A percentile compares a stretch with the other conserved stretches of the same genome.
phyloP scores from a whole-genome alignment of 2,797 vertebrate species.

The Valencia hispanica region DNA sequence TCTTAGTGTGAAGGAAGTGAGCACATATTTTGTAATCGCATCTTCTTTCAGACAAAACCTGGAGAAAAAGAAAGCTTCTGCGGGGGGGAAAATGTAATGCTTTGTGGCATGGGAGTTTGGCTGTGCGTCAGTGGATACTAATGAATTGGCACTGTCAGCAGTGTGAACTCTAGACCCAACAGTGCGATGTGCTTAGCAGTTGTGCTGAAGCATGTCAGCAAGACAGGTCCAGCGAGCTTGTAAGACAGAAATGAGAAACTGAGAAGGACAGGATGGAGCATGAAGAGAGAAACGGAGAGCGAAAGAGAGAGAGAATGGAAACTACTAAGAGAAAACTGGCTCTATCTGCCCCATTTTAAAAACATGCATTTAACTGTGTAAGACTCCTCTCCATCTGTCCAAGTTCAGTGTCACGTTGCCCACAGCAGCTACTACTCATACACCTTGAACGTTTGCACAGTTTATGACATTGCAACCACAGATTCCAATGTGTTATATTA shows the following conservation, averaged over 20 bases:
- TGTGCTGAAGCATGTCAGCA: constrained; percentile 69
- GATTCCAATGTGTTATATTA: background rate
- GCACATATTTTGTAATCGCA: constrained; percentile 36
- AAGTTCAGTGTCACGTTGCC: constrained; percentile 61
- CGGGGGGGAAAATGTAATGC: constrained; percentile 46
- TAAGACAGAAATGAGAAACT: constrained; percentile 62
- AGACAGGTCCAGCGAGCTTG: constrained; percentile 50
- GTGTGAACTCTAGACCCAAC: constrained; percentile 63
- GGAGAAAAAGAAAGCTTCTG: constrained; percentile 18
- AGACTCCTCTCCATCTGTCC: constrained; percentile 57
- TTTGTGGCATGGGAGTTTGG: constrained; percentile 64
- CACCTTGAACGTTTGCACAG: background rate
- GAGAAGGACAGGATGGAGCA: constrained; percentile 22
- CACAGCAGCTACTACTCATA: constrained; percentile 22
- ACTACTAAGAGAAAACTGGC: constrained; percentile 29
- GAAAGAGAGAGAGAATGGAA: constrained; percentile 7
- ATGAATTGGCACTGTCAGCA: constrained; percentile 77
- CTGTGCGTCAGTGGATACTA: constrained; percentile 74
- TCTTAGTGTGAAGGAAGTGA: constrained; percentile 22
- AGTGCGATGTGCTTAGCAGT: constrained; percentile 67
- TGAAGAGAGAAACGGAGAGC: constrained; percentile 2
- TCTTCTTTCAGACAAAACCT: constrained; percentile 23
- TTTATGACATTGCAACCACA: background rate
- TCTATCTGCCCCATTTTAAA: constrained; percentile 56
- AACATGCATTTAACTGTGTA: constrained; percentile 51